Evolutionary conservation across 1,140 invertebrate genomes (phyloP).

Genomic region (Periplaneta americana): DNA sequence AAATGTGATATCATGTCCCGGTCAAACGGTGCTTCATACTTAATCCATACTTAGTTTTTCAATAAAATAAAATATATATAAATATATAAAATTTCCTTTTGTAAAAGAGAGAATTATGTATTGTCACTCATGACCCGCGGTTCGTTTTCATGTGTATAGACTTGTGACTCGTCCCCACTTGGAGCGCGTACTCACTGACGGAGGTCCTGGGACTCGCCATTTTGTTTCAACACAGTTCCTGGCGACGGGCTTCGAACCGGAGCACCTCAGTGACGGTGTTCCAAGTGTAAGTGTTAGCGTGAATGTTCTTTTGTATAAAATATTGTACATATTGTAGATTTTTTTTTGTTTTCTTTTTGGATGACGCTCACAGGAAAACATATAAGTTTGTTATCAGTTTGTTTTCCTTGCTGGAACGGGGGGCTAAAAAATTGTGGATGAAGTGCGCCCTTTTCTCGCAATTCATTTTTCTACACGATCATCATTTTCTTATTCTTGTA

Average conservation of each 20-base stretch:
- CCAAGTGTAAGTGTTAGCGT: neutral
- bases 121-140: neutral
- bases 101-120: neutral
- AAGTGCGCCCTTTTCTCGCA: conserved; percentile 1
- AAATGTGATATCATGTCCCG: neutral
- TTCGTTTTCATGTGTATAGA: neutral
- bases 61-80: neutral
- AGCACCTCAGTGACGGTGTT: neutral
- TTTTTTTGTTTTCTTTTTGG: neutral
- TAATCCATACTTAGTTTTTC: neutral
- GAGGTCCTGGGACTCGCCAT: neutral
- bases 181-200: neutral
- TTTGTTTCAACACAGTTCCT: neutral
- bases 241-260: neutral
- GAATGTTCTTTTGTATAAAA: conserved; percentile 7
- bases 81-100: neutral
- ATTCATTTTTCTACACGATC: conserved; percentile 10
- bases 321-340: conserved; percentile 4
- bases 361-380: neutral
- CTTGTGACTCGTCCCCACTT: neutral
- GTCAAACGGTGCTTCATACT: neutral
- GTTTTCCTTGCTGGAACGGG: neutral
- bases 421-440: neutral
- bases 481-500: conserved; percentile 15
- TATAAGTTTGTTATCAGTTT: neutral